A percentile compares a stretch with the other conserved stretches of the same genome.
Evolutionary conservation across 2,113 vertebrate genomes (phyloP).

Genomic region (Cryptotis parvus): DNA sequence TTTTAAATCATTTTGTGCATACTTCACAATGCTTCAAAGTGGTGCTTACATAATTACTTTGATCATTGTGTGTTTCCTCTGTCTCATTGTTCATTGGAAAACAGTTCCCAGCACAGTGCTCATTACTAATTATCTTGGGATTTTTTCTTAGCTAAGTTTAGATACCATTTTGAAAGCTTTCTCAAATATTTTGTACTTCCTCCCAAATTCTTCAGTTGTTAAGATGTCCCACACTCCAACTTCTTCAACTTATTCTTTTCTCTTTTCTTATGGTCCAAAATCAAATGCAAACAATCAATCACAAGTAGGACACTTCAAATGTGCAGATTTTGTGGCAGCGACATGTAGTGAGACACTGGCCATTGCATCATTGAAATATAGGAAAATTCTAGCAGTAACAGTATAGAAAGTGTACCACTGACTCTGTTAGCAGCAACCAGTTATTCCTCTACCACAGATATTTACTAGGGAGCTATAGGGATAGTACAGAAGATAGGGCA

Average conservation of each 20-base stretch:
- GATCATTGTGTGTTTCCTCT: background rate
- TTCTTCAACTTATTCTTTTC: background rate
- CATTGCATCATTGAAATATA: background rate
- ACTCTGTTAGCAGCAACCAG: background rate
- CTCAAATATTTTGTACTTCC: background rate
- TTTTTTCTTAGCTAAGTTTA: background rate
- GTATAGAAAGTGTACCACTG: background rate
- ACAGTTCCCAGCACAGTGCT: background rate
- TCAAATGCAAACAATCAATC: background rate
- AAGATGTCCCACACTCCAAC: background rate
- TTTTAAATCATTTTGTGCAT: background rate
- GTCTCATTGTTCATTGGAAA: background rate
- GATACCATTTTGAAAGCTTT: background rate
- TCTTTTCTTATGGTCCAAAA: background rate
- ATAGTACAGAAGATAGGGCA: no score
- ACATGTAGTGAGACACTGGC: background rate
- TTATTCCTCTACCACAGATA: background rate
- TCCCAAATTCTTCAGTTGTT: background rate
- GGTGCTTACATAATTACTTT: conserved; percentile 6
- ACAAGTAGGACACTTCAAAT: background rate
- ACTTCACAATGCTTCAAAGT: background rate
- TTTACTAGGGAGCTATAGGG: no score
- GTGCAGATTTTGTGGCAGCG: background rate
- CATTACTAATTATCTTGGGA: background rate
- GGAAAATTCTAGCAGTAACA: background rate